Evolutionary conservation across 92 coral and sea anemone species (phyloP).

Genomic region (Epizoanthus fatuus): DNA sequence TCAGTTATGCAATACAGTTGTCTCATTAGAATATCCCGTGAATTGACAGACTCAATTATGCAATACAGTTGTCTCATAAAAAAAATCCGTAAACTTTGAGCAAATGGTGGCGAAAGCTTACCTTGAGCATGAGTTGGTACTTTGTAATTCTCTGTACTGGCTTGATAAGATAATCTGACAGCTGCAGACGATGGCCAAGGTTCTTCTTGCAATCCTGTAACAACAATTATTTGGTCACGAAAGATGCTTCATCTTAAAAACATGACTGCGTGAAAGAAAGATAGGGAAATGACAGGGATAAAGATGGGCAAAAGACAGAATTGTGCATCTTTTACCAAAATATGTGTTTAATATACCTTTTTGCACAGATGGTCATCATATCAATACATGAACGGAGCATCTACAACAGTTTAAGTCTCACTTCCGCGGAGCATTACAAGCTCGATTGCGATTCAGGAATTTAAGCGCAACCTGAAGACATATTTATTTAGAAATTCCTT

Average conservation of each 20-base stretch:
- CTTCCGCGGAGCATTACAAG: no score
- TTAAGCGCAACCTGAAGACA: no score
- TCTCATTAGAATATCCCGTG: no score
- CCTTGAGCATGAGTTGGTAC: constrained; percentile 89
- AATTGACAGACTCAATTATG: no score
- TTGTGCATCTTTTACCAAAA: no score
- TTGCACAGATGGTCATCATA: neutral
- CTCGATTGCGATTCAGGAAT: no score
- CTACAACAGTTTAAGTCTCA: neutral
- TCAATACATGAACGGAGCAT: neutral
- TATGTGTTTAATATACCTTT: no score
- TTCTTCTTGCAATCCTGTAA: constrained; percentile 77
- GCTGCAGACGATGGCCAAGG: constrained; percentile 84
- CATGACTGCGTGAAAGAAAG: neutral
- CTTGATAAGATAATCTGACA: constrained; percentile 89
- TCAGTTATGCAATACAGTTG: no score
- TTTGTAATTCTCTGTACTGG: constrained; percentile 94
- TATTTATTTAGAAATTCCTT: no score
- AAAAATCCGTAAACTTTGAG: neutral
- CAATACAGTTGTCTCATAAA: no score
- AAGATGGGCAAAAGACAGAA: no score
- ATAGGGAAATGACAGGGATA: no score
- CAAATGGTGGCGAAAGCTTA: constrained; percentile 12
- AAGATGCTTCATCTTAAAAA: neutral
- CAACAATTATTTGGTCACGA: neutral